phyloP scores from a whole-genome alignment of 2,797 vertebrate genomes.

The Chiroxiphia lanceolata region DNA sequence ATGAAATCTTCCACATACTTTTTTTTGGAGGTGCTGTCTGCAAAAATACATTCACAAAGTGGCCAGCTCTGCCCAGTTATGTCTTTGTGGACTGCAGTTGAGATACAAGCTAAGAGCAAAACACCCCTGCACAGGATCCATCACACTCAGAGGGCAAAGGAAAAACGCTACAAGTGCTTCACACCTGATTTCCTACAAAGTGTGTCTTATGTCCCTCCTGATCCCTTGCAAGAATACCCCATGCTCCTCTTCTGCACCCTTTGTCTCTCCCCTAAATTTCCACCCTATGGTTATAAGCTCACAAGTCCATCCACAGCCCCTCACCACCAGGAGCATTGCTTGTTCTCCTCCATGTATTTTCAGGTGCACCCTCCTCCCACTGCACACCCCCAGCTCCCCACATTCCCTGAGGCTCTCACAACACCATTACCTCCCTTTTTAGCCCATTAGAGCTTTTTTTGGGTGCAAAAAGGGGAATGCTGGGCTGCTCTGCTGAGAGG shows the following conservation, averaged over 20 bases:
- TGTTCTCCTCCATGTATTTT: rapidly evolving
- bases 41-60: not conserved
- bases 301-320: not conserved
- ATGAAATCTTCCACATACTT: conserved; percentile 83
- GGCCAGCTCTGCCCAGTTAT: not conserved
- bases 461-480: rapidly evolving
- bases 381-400: not conserved
- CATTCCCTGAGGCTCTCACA: not conserved
- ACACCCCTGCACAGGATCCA: rapidly evolving
- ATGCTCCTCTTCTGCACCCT: not conserved
- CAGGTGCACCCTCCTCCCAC: not conserved
- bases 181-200: not conserved
- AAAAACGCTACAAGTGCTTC: not conserved
- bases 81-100: not conserved
- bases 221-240: not conserved
- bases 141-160: not conserved
- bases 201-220: not conserved
- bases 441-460: not conserved
- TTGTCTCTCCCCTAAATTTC: no score
- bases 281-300: not conserved
- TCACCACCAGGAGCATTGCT: not conserved
- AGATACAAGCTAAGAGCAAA: not conserved
- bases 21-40: conserved; percentile 42
- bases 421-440: not conserved
- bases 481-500: not conserved